Evolutionary conservation across 2,113 vertebrate genomes (phyloP), one percentile per base, ranked within the genome.

Genomic region (Alethe castanea): DNA sequence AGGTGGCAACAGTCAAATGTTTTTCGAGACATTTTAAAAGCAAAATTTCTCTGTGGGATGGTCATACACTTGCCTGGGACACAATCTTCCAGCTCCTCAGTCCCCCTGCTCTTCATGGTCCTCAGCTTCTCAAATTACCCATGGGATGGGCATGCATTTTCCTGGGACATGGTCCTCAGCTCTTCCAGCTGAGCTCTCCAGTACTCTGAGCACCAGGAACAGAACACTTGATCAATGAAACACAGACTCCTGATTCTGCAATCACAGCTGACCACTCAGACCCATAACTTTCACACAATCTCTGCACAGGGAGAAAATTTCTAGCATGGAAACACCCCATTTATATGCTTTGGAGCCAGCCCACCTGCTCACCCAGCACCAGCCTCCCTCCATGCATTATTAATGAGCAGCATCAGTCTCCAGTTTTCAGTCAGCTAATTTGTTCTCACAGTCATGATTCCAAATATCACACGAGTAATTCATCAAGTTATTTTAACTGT

Each of bases 391-490:
- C 2, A 82, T 96, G 96, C 80, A 88, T 96, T 96, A 97, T 96
- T 97, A 97, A 98, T 69, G 72, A 97, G 84, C 87, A 94, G 52
- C 71, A 93, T 96, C 97, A 92, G 84, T 53, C 96, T 95, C 92
- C 81, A 88, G 94, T 79, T 96, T 96, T 83, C 91, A 84, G 88
- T 42, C 96, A 92, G 96, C 94, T 98, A 96, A 98, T 98, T 98
- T 98, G 96, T 95, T 97, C 97, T 95, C 96, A 96, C 90, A 96
- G 92, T 98, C 96, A 92, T 96, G 96, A 97, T 97, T 97, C 97
- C 96, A 98, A 98, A 97, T 97, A 98, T 93, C 96, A 97, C 96
- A 97, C 97, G 91, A 97, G 97, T 97, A 97, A 98, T 98, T 97
- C 97, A 98, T 95, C 86, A 95, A 94, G 96, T 96, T 97, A 96